A percentile compares a stretch with the other conserved stretches of the same genome.
Evolutionary conservation across 2,797 vertebrate species (phyloP).

Genomic region (Naso thynnoides): DNA sequence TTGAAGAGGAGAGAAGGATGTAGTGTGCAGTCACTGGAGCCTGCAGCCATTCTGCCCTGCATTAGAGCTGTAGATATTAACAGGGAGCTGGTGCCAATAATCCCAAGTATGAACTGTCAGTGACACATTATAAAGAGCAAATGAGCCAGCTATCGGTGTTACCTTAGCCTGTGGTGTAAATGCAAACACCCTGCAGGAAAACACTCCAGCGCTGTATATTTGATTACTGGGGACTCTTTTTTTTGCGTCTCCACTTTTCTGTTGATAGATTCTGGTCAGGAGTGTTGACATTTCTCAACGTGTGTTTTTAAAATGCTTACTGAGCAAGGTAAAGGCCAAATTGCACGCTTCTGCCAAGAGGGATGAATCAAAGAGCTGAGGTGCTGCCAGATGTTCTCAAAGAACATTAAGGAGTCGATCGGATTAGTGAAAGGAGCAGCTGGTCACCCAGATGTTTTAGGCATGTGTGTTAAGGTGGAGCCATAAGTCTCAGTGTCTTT

Average conservation of each 20-base stretch:
- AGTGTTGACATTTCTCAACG: conserved; percentile 45
- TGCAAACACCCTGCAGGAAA: conserved; percentile 45
- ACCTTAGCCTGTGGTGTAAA: conserved; percentile 55
- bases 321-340: conserved; percentile 67
- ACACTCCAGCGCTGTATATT: conserved; percentile 29
- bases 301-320: conserved; percentile 58
- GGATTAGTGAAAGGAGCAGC: conserved; percentile 74
- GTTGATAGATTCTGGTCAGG: conserved; percentile 33
- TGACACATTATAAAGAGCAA: conserved; percentile 62
- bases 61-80: conserved; percentile 68
- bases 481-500: conserved; percentile 70
- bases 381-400: conserved; percentile 71
- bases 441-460: conserved; percentile 75
- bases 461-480: conserved; percentile 71
- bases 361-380: conserved; percentile 75
- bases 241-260: conserved; percentile 25
- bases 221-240: conserved; percentile 22
- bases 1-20: conserved; percentile 56
- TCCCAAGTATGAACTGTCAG: conserved; percentile 56
- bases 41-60: conserved; percentile 54
- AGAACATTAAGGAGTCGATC: conserved; percentile 72
- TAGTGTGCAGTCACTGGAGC: conserved; percentile 53
- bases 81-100: conserved; percentile 62
- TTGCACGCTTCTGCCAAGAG: conserved; percentile 56
- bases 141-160: conserved; percentile 59